Evolutionary conservation across 2,888 invertebrate species (phyloP), one percentile per base, ranked within the genome.

Genomic region (Polydrusus pterygomalis): DNA sequence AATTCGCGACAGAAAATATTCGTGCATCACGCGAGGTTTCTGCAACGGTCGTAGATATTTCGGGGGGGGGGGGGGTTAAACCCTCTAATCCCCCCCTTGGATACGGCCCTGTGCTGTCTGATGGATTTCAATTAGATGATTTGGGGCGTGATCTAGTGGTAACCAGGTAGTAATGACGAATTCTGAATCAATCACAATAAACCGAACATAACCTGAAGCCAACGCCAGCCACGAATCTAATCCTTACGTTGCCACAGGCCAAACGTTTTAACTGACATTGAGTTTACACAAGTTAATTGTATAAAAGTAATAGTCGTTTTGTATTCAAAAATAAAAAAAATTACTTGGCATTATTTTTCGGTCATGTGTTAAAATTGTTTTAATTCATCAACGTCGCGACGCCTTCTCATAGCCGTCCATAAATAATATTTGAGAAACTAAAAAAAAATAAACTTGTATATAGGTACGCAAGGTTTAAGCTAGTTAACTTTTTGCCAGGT

Each of bases 351-450:
- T 51, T 51, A 11, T 49, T 51, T 20, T 20, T 6, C 13, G 20
- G 51, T 18, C 51, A 18, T 20, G 20, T 11, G 51, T 20, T 51
- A 20, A 51, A 18, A 51, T 18, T 51, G 51, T 51, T 51, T 51
- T 51, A 51, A 51, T 51, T 51, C 20, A 51, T 51, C 51, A 51
- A 20, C 13, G 51, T 51, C 51, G 49, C n/a, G 49, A 18, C 49
- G 20, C 18, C 18, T 51, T 18, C 11, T 51, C 51, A 20, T 18
- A 17, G 17, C 7, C 18, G 17, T 9, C 15, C 49, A 18, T 49
- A 51, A 51, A 51, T 51, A 47, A 34, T 34, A 34, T 47, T 47
- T 47, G 47, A 2, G 6, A 47, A 17, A 47, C 15, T 17, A 47
- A 47, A 47, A 47, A 47, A 47, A n/a, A 47, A 13, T n/a, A 45